These are phyloP conservation scores for Heliocidaris erythrogramma DNA, from an alignment of 35 echinoderm and acorn worm species.

Conservation along the genomic window DNA sequence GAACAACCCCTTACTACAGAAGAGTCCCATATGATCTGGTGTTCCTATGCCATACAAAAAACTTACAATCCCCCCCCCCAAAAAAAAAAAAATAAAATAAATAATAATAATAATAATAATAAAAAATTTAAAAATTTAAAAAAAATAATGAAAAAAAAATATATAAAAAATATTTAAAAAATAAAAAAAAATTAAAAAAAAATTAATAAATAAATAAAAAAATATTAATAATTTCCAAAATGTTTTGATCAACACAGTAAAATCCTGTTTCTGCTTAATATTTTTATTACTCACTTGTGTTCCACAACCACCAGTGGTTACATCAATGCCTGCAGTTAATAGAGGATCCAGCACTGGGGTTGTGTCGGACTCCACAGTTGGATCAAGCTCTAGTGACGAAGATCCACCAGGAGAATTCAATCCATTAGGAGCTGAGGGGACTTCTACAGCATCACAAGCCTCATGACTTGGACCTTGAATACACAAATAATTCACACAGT, in stretches of 20 bases:
- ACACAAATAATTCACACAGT: neutral
- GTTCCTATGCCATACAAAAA: too few relatives aligned
- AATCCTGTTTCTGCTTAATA: neutral
- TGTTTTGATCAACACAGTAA: neutral
- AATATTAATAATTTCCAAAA: too few relatives aligned
- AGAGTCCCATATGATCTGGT: too few relatives aligned
- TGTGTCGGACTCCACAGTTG: neutral
- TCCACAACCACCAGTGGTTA: neutral
- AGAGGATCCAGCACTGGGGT: neutral
- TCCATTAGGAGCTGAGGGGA: neutral
- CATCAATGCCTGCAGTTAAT: neutral
- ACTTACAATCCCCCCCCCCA: too few relatives aligned
- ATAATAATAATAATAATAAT: too few relatives aligned
- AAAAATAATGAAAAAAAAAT: too few relatives aligned
- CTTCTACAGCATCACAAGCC: neutral
- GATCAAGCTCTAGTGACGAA: neutral
- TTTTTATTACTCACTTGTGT: neutral
- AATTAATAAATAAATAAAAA: too few relatives aligned
- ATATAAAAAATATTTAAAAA: too few relatives aligned
- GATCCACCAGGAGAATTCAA: neutral
- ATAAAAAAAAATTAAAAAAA: too few relatives aligned
- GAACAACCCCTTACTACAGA: too few relatives aligned
- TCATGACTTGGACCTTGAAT: neutral
- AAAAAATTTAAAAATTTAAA: too few relatives aligned
- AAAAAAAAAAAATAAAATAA: too few relatives aligned